These are phyloP conservation scores for Taenaris catops DNA, from an alignment of 2,888 invertebrate genomes.

Conservation along the genomic window DNA sequence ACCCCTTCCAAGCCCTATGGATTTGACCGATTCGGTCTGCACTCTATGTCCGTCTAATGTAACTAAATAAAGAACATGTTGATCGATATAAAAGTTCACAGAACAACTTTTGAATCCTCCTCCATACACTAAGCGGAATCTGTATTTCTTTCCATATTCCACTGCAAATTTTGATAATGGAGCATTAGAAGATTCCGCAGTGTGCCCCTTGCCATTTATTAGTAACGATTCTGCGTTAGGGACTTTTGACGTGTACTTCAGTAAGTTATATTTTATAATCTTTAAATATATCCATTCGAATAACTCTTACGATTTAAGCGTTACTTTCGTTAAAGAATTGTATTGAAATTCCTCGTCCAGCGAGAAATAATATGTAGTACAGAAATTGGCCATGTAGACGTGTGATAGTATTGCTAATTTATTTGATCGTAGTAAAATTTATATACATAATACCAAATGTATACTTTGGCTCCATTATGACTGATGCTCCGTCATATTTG, in stretches of 20 bases:
- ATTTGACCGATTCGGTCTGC: constrained; percentile 74
- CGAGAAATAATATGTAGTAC: too few species aligned
- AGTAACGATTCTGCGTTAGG: constrained; percentile 76
- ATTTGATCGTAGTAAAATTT: too few species aligned
- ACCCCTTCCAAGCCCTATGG: constrained; percentile 82
- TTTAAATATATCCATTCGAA: too few species aligned
- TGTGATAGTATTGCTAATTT: too few species aligned
- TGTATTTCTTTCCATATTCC: constrained; percentile 78
- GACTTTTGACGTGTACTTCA: constrained; percentile 52
- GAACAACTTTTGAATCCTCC: constrained; percentile 85
- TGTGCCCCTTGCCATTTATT: constrained; percentile 82
- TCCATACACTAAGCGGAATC: constrained; percentile 84
- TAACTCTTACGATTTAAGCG: too few species aligned
- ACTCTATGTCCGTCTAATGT: constrained; percentile 86
- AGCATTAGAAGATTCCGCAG: constrained; percentile 53
- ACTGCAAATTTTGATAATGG: constrained; percentile 74
- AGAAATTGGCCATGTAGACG: too few species aligned
- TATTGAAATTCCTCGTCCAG: too few species aligned
- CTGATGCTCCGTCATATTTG: too few species aligned
- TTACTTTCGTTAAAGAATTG: too few species aligned
- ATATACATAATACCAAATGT: too few species aligned
- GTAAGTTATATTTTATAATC: too few species aligned
- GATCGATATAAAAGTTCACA: constrained; percentile 82
- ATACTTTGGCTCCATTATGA: too few species aligned
- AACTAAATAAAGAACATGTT: constrained; percentile 82